Conservation (phyloP, 2,797 vertebrate genomes). For the Sibirionetta formosa region DNA sequence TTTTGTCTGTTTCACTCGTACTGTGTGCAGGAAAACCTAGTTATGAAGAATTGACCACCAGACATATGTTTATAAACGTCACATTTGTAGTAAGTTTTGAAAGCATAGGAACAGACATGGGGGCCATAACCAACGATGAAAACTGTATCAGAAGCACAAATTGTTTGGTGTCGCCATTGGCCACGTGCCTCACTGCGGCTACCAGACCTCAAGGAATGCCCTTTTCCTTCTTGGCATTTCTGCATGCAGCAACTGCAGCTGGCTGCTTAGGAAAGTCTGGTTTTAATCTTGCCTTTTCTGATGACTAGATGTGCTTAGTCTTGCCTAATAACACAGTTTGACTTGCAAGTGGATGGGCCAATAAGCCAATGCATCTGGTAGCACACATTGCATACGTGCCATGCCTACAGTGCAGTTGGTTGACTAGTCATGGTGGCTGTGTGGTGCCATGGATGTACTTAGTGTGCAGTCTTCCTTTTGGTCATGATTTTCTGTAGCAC, state of each 20-base stretch:
- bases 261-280: not conserved
- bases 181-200: not conserved
- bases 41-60: not conserved
- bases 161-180: not conserved
- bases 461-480: not conserved
- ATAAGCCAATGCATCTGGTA: not conserved
- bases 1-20: not conserved
- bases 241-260: accelerated
- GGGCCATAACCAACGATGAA: accelerated
- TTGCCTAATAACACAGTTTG: not conserved
- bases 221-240: not conserved
- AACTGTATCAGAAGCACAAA: not conserved
- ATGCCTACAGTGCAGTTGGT: not conserved
- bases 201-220: not conserved
- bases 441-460: not conserved
- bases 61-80: not conserved
- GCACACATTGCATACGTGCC: accelerated
- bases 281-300: not conserved
- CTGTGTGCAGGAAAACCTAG: not conserved
- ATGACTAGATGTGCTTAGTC: not conserved
- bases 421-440: accelerated
- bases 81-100: not conserved
- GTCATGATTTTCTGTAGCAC: not conserved
- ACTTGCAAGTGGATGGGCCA: not conserved
- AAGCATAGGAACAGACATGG: not conserved